Evolutionary conservation across 2,888 invertebrate genomes (phyloP), one percentile per base, ranked within the genome.

Genomic region (Resseliella maxima): DNA sequence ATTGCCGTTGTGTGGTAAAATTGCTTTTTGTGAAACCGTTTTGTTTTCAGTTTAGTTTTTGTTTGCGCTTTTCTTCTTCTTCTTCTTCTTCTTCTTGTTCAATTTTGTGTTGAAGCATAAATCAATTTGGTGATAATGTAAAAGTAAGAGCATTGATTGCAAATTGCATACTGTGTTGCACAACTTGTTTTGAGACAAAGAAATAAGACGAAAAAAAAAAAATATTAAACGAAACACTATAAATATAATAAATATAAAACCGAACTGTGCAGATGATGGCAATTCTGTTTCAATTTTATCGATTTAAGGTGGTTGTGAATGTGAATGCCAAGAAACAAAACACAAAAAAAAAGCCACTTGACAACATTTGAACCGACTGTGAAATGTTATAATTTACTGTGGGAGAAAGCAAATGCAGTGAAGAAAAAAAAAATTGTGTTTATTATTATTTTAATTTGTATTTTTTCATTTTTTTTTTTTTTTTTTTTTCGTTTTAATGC

Each of bases 1-100:
- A 38, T 38, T 83, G 41, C 83, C 83, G 83, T 38, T 83, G 83
- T n/a, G 38, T 83, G 83, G 83, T 83, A 83, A 83, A 72, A 72
- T 72, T 31, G 72, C 72, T 31, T 72, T 72, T 72, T 72, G 72
- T 72, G 72, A 72, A 31, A 5, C 3, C 31, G 3, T n/a, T 21
- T 38, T 83, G 18, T 83, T n/a, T 36, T 83, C 18, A 27, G 6
- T 5, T 54, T 54, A 54, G 5, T 27, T 24, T 64, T 64, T 64
- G 5, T 31, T 27, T 5, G 21, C 21, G 10, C 18, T n/a, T 54
- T 54, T 54, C 18, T 18, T n/a, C n/a, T 3, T 54, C 54, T n/a
- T 54, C 5, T 5, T 54, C 18, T n/a, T 54, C 18, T 54, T 54
- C 18, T 18, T 5, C 12, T 41, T 41, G 54, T 18, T 27, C 24